A percentile compares a stretch with the other conserved stretches of the same genome.
Conservation (phyloP, 2,888 invertebrate species). For the Linyphia triangularis region DNA sequence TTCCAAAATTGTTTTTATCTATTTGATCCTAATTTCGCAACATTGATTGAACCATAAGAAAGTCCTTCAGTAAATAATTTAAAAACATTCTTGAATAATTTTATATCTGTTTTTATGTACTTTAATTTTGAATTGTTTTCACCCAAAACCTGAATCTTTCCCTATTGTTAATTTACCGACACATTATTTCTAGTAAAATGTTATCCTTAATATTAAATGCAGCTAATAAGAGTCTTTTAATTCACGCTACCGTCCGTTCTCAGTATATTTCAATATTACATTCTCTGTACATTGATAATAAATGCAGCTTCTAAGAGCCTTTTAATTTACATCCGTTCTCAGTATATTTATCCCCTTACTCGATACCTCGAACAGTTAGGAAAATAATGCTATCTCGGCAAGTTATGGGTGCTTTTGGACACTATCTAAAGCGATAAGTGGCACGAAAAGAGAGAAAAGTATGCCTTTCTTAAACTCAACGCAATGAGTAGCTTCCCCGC, state of each 20-base stretch:
- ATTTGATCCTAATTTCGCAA: no score
- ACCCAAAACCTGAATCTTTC: no score
- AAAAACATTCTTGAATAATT: no score
- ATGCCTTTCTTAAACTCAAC: slow-evolving; percentile 47
- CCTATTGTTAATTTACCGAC: no score
- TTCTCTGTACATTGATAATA: background rate
- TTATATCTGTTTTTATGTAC: no score
- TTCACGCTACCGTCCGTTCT: no score
- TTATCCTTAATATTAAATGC: background rate
- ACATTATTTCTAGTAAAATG: no score
- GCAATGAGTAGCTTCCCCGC: slow-evolving; percentile 56
- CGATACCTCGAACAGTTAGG: slow-evolving; percentile 25
- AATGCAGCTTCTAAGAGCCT: background rate
- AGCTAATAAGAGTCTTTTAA: background rate
- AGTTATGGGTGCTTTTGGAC: slow-evolving; percentile 67
- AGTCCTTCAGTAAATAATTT: no score
- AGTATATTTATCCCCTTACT: slow-evolving; percentile 24
- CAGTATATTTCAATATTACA: no score
- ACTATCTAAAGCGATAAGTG: slow-evolving; percentile 68
- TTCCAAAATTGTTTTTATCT: no score
- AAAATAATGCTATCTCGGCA: slow-evolving; percentile 63
- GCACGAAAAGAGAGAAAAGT: slow-evolving; percentile 24
- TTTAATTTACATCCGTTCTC: slow-evolving; percentile 20
- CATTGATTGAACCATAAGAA: no score
- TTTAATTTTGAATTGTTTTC: no score